Base-by-base conservation (phyloP, 1,140 invertebrate genomes). In the Pseudomyrmex sp. region DNA sequence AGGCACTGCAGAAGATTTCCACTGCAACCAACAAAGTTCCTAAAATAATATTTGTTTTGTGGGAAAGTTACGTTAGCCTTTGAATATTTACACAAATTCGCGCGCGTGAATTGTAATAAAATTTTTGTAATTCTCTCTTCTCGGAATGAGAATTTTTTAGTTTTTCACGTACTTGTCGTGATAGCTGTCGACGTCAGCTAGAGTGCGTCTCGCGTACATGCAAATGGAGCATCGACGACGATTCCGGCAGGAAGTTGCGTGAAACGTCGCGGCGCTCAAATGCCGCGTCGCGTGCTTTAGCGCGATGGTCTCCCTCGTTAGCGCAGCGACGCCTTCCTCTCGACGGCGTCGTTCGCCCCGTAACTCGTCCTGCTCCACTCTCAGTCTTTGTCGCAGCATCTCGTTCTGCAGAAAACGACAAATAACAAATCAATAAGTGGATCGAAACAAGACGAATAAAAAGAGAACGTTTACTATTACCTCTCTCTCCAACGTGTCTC, bases 191-290 rank as follows among this genome's bases (percentile, higher is more conserved):
- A 95, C 94, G 80, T 96, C 95, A 46, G 95, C 94, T 84, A 96
- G 96, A 0, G 95, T 95, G n/a, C 95, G 93, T 85, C 94, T 95
- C 0, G 96, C 95, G 79, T 96, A 96, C 0, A 95, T 91, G 86
- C 96, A 96, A 56, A 96, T 95, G 2, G 95, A 96, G 85, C 96
- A 96, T 76, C 96, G 95, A 82, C 95, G 93, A 44, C 95, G 91
- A 50, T 93, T 91, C 10, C 93, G 90, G 54, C 93, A 94, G n/a
- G 92, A 90, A 0, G 93, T 94, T 9, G 93, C 94, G 74, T 94
- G 93, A 8, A 94, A 50, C 1, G 93, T 93, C 8, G 92, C 92
- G 7, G 93, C 92, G 8, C 91, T 90, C 5, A 94, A 87, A 75
- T 93, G 93, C n/a, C 92, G 87, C 0, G 93, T 91, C 1, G 93